A percentile compares a stretch with the other conserved stretches of the same genome.
Conservation (phyloP, 2,888 invertebrate genomes). For the Euplexia lucipara region DNA sequence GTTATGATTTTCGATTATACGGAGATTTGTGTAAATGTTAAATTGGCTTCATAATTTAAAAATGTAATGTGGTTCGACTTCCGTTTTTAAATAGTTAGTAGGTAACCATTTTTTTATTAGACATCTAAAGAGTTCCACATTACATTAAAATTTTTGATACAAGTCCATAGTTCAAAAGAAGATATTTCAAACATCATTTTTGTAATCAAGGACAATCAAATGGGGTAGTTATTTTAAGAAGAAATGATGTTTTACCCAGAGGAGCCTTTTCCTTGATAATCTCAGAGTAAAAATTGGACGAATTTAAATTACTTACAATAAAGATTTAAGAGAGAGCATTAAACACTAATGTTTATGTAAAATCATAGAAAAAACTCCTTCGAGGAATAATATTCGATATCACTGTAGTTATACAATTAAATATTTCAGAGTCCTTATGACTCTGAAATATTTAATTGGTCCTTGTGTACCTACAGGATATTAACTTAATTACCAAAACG, state of each 20-base stretch:
- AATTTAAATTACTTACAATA: background rate
- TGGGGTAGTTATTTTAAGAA: background rate
- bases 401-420: slow-evolving; percentile 31
- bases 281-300: background rate
- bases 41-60: slow-evolving; percentile 56
- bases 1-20: slow-evolving; percentile 18
- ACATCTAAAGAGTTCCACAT: slow-evolving; percentile 19
- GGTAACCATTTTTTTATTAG: too few species aligned
- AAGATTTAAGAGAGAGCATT: too few species aligned
- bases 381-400: slow-evolving; percentile 11
- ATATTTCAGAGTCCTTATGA: background rate
- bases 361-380: slow-evolving; percentile 9
- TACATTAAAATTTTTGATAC: slow-evolving; percentile 50
- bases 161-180: slow-evolving; percentile 12
- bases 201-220: slow-evolving; percentile 6
- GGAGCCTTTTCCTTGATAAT: slow-evolving; percentile 2
- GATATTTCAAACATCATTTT: slow-evolving; percentile 46
- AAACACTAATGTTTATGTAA: too few species aligned
- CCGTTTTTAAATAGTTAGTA: background rate
- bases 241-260: slow-evolving; percentile 36
- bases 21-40: slow-evolving; percentile 10
- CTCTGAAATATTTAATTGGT: background rate
- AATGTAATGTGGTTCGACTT: slow-evolving; percentile 44
- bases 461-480: background rate
- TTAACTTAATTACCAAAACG: background rate